phyloP scores from a whole-genome alignment of 2,797 vertebrate genomes.

The Pangasius macronema region DNA sequence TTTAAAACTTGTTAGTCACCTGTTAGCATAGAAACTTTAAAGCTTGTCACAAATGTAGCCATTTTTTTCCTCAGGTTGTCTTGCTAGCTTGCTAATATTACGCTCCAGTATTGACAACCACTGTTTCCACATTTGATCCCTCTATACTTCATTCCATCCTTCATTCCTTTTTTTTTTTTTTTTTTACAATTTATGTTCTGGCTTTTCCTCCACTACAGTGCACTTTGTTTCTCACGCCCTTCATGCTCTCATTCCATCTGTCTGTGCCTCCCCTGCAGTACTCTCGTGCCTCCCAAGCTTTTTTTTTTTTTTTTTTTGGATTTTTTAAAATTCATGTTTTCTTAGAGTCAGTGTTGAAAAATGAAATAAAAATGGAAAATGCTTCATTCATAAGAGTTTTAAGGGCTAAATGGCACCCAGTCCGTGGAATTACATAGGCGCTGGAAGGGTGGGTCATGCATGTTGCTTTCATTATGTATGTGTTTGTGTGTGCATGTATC shows the following conservation, averaged over 20 bases:
- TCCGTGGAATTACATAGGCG: not conserved
- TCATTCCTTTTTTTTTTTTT: not conserved
- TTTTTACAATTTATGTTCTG: not conserved
- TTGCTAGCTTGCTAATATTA: not conserved
- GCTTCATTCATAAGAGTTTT: not conserved
- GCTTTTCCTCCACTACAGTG: not conserved
- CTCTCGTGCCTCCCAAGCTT: not conserved
- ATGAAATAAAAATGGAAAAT: not conserved
- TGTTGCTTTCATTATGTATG: not conserved
- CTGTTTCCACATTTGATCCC: not conserved
- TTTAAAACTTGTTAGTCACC: not conserved
- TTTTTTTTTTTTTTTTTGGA: too few relatives aligned
- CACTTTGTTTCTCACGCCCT: not conserved
- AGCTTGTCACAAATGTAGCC: not conserved
- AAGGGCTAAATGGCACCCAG: not conserved
- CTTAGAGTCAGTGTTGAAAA: not conserved
- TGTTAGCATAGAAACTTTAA: too few relatives aligned
- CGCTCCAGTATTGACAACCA: not conserved
- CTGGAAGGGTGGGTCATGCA: not conserved
- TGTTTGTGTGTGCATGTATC: conserved; percentile 3
- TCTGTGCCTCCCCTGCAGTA: not conserved
- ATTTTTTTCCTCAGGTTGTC: not conserved
- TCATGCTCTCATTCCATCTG: not conserved
- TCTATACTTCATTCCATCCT: not conserved
- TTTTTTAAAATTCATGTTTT: not conserved